A percentile compares a stretch with the other conserved stretches of the same genome.
These are phyloP conservation scores for Trichoplax adhaerens DNA, from an alignment of 37 sponge, comb jelly and placozoan genomes.

Conservation along the genomic window DNA sequence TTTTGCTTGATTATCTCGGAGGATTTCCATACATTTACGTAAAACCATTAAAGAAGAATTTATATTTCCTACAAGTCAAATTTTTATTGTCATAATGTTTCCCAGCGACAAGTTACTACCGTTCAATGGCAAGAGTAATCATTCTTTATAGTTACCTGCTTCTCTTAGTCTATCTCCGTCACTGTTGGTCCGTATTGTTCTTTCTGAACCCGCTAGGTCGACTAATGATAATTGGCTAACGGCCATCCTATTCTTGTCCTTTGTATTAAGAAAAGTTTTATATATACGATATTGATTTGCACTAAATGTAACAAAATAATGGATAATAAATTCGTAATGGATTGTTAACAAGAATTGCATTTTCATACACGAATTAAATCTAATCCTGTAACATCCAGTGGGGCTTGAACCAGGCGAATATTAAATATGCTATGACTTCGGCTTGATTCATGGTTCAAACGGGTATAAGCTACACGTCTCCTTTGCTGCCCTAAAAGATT, in stretches of 20 bases:
- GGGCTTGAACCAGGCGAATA: slow-evolving; percentile 55
- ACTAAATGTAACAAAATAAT: no score
- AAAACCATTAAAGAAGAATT: slow-evolving; percentile 84
- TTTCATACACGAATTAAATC: no score
- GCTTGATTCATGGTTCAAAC: slow-evolving; percentile 82
- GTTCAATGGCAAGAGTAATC: no score
- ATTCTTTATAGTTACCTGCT: slow-evolving; percentile 31
- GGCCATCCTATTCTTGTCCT: slow-evolving; percentile 12
- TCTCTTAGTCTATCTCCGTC: slow-evolving; percentile 67
- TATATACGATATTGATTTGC: no score
- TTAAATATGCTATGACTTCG: slow-evolving; percentile 94
- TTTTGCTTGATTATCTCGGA: slow-evolving; percentile 53
- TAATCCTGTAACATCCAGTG: no score
- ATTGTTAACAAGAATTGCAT: no score
- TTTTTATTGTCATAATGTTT: no score
- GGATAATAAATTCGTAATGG: no score
- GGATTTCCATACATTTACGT: slow-evolving; percentile 84
- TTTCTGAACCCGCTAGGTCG: slow-evolving; percentile 92
- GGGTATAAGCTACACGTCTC: slow-evolving; percentile 75
- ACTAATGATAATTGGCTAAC: slow-evolving; percentile 87
- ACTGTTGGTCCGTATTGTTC: slow-evolving; percentile 56
- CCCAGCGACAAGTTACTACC: no score
- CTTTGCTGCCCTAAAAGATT: slow-evolving; percentile 35
- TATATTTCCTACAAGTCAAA: slow-evolving; percentile 36
- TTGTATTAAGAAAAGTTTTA: not conserved